phyloP scores from a whole-genome alignment of 2,888 invertebrate genomes.

The Microctonus brassicae region DNA sequence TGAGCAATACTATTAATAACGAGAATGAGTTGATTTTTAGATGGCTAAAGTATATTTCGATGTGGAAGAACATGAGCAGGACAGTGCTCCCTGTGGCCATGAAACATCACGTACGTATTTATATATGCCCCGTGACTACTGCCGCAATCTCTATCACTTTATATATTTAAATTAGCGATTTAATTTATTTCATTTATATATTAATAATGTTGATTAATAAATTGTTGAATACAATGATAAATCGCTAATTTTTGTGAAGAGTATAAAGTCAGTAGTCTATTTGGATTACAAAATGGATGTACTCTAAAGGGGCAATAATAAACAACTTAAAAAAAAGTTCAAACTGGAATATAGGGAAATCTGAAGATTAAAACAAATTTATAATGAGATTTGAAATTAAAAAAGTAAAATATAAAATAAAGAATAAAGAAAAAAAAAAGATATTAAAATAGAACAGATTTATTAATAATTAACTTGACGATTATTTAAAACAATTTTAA shows the following conservation, averaged over 20 bases:
- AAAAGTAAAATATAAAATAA: too few species aligned
- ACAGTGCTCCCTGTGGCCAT: constrained; percentile 65
- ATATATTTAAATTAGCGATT: neutral
- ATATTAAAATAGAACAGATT: neutral
- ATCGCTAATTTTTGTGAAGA: constrained; percentile 38
- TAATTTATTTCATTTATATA: neutral
- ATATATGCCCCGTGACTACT: constrained; percentile 62
- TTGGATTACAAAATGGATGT: constrained; percentile 49
- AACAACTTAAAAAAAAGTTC: constrained; percentile 21
- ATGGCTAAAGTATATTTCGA: constrained; percentile 68
- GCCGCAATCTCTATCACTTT: constrained; percentile 58
- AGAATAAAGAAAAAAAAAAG: neutral
- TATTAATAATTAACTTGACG: constrained; percentile 25
- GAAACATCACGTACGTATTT: constrained; percentile 67
- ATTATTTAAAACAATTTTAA: constrained; percentile 43
- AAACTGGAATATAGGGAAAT: constrained; percentile 17
- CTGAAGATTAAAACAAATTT: constrained; percentile 16
- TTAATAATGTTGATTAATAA: neutral
- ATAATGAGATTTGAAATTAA: neutral
- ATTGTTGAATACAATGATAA: neutral
- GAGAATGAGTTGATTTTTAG: constrained; percentile 69
- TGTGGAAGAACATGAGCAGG: constrained; percentile 67
- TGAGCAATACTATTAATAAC: constrained; percentile 68
- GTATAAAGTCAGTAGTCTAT: constrained; percentile 66
- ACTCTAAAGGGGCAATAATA: constrained; percentile 20